Base-by-base conservation (phyloP, 2,888 invertebrate species). In the Helicoverpa assulta region DNA sequence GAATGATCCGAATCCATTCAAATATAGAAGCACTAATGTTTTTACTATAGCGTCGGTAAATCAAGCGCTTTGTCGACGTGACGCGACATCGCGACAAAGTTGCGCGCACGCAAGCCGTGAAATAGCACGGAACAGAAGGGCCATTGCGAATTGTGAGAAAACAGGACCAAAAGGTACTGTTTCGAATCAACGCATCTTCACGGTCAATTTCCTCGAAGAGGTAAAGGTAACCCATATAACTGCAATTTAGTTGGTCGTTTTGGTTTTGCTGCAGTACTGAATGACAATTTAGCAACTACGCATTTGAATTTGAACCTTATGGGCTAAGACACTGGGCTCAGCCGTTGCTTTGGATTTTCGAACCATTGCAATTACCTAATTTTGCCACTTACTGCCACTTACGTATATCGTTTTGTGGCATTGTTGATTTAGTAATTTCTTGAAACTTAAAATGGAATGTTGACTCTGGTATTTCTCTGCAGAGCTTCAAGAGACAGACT, bases 11-110 rank as follows among this genome's bases (percentile, higher is more conserved):
- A 63, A 67, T 74, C 26, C 10, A 54, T 61, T 66, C 53, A 63
- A 54, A 74, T 78, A 67, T 76, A 74, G 83, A 80, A 80, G 80
- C 80, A 82, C 79, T 80, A 81, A 78, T 77, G 79, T 73, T 71
- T 76, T 77, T 64, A 72, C 73, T 76, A 65, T 71, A 52, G 63
- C 51, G 18, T 62, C 58, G 40, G 66, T 91, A 89, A 89, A 91
- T 90, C 88, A 89, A 84, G 76, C 70, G 82, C 78, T 89, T 88
- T 88, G 89, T 87, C 79, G 85, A 84, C 82, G 80, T 78, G 68
- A 70, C 75, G 84, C 84, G 85, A 86, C 86, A 78, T 70, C 76
- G 80, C 84, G 78, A 88, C 86, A 82, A 83, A 77, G 84, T 84
- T 79, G 80, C 76, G 68, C 68, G 61, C 73, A 78, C 67, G 64